These are phyloP conservation scores for Myathropa florea DNA, from an alignment of 2,888 invertebrate genomes.

Conservation along the genomic window DNA sequence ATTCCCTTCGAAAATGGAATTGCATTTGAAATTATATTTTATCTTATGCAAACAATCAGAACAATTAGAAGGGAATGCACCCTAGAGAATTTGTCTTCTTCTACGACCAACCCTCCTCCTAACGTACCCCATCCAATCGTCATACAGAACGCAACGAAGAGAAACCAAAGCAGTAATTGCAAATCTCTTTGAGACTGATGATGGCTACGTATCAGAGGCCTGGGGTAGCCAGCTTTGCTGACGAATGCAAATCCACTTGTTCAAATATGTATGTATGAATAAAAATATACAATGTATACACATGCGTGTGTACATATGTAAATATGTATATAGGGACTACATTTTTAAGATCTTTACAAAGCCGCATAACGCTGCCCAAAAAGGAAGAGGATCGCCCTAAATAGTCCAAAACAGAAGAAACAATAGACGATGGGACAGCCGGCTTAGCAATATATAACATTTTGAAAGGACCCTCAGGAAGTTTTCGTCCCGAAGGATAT, in stretches of 20 bases:
- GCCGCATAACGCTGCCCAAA: neutral
- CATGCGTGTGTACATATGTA: neutral
- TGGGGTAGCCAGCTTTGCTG: neutral
- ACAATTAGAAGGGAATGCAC: slow-evolving; percentile 30
- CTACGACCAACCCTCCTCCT: neutral
- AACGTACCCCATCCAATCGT: neutral
- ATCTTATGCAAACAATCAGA: slow-evolving; percentile 37
- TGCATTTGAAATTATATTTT: slow-evolving; percentile 33
- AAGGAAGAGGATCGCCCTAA: neutral
- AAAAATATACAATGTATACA: neutral
- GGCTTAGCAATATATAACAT: neutral
- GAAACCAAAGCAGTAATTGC: neutral
- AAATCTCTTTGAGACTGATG: neutral
- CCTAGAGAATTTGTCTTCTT: slow-evolving; percentile 18
- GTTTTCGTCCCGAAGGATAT: neutral
- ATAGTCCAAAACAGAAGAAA: neutral
- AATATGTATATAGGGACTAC: neutral
- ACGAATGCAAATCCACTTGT: neutral
- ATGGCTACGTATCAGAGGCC: neutral
- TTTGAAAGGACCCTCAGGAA: slow-evolving; percentile 7
- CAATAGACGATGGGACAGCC: neutral
- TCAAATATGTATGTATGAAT: neutral
- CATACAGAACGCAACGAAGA: neutral
- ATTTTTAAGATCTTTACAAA: neutral
- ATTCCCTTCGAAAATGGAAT: slow-evolving; percentile 25